Evolutionary conservation across 2,888 invertebrate species (phyloP), one percentile per base, ranked within the genome.

Genomic region (Cotesia congregata): DNA sequence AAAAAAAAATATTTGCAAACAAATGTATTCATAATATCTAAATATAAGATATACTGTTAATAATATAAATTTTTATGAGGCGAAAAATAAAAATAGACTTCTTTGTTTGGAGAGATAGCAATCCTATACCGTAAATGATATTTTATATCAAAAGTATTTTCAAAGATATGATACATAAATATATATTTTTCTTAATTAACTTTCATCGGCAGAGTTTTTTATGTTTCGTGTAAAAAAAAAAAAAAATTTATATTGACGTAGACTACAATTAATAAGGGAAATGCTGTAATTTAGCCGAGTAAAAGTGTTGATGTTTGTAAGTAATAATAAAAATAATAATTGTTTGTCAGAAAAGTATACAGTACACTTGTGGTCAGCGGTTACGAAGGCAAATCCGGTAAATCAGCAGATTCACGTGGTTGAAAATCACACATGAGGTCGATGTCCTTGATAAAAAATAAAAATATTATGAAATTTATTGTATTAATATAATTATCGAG

Each of bases 181-280:
- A 30, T 30, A 30, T 30, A 30, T 30, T 50, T 50, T 12, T 12
- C 12, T 50, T 50, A 50, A 50, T 50, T 7, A 12, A 50, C 50
- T 50, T 50, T 50, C 50, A 12, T 50, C 12, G 12, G 50, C 9
- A 38, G 12, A 67, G n/a, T 40, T 12, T 40, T 15, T n/a, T 6
- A n/a, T 30, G 6, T 50, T 41, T 12, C 15, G 6, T 30, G 5
- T 9, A 69, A 15, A 59, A 30, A 59, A 50, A 62, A 40, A 62
- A 40, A 62, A 15, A 61, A 67, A n/a, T 6, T 38, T 15, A 38
- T n/a, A 20, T 69, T 62, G 60, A 59, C 39, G 40, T 6, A 65
- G 6, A 59, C n/a, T 71, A 60, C 71, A 76, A 72, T 76, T 76
- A 76, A 72, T 61, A 75, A 72, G 76, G 60, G 72, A 76, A 76